These are phyloP conservation scores for Triplophysa tibetana DNA, from an alignment of 2,113 vertebrate species.

Conservation along the genomic window DNA sequence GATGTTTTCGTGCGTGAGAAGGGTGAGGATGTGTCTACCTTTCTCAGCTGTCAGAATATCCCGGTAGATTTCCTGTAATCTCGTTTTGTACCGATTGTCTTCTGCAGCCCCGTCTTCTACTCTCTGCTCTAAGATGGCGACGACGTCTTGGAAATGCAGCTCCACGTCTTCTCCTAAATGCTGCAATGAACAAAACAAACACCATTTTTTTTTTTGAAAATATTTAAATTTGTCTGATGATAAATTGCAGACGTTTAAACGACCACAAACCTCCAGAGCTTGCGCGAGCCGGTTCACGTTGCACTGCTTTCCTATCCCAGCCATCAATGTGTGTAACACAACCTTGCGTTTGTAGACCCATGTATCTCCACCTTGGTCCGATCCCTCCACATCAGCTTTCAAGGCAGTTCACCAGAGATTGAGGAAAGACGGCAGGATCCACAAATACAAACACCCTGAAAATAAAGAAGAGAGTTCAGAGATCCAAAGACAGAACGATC, in stretches of 20 bases:
- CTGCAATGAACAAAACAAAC: constrained; percentile 59
- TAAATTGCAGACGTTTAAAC: neutral
- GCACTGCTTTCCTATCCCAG: constrained; percentile 69
- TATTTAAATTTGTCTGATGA: too few relatives aligned
- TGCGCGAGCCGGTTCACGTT: constrained; percentile 56
- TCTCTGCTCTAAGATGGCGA: constrained; percentile 54
- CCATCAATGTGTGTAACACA: constrained; percentile 75
- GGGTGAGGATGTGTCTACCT: constrained; percentile 40
- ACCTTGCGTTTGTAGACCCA: constrained; percentile 70
- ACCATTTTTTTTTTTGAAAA: too few relatives aligned
- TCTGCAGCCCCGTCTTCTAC: constrained; percentile 46
- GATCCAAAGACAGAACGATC: neutral
- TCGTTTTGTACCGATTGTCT: constrained; percentile 41
- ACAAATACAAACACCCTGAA: constrained; percentile 84
- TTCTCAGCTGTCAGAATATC: constrained; percentile 52
- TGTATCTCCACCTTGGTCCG: constrained; percentile 59
- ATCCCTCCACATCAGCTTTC: constrained; percentile 67
- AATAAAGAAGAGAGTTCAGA: neutral
- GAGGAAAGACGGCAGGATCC: constrained; percentile 80
- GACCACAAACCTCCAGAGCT: constrained; percentile 73
- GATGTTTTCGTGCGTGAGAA: neutral
- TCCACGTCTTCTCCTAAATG: constrained; percentile 61
- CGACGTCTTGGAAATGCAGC: constrained; percentile 69
- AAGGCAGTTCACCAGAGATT: constrained; percentile 75
- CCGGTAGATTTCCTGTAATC: constrained; percentile 57